A percentile compares a stretch with the other conserved stretches of the same genome.
Evolutionary conservation across 2,888 invertebrate species (phyloP).

Genomic region (Panzeria rudis): DNA sequence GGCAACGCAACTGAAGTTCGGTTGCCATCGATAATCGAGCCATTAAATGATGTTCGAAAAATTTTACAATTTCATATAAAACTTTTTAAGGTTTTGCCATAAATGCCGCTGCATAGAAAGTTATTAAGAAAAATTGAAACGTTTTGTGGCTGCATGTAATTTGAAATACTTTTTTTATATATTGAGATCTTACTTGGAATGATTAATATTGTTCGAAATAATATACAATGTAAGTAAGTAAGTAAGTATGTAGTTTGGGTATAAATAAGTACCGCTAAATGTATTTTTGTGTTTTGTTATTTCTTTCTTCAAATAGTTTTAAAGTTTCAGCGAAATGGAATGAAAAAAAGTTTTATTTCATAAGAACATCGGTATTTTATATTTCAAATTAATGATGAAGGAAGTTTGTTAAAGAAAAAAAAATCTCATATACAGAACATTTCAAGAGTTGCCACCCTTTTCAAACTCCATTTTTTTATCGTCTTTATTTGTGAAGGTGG

Average conservation of each 20-base stretch:
- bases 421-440: too few species aligned
- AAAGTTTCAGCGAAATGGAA: slow-evolving; percentile 8
- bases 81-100: neutral
- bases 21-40: too few species aligned
- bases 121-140: neutral
- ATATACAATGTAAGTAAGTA: neutral
- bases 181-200: slow-evolving; percentile 54
- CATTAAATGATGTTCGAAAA: too few species aligned
- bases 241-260: neutral
- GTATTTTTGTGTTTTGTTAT: neutral
- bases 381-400: too few species aligned
- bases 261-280: too few species aligned
- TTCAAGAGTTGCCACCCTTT: neutral
- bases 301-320: neutral
- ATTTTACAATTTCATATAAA: too few species aligned
- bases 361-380: neutral
- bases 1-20: too few species aligned
- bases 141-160: neutral
- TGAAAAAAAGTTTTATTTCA: slow-evolving; percentile 1
- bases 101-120: neutral
- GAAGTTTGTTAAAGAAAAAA: neutral
- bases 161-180: slow-evolving; percentile 12
- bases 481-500: neutral
- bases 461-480: neutral
- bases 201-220: slow-evolving; percentile 18